These are phyloP conservation scores for Apocrypta bakeri DNA, from an alignment of 1,140 invertebrate species.

Conservation along the genomic window DNA sequence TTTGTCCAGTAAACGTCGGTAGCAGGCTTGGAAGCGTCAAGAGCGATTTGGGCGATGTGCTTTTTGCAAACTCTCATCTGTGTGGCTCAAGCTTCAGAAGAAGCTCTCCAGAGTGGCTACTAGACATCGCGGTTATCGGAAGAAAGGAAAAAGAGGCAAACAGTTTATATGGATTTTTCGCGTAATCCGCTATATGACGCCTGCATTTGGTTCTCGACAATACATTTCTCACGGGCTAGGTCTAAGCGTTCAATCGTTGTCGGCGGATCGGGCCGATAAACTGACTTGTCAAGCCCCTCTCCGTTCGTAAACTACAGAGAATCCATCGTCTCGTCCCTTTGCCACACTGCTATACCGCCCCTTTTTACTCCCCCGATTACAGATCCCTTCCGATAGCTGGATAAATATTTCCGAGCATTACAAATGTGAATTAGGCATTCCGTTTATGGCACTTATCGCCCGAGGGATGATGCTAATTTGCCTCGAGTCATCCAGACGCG, in stretches of 20 bases:
- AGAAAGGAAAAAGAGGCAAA: background rate
- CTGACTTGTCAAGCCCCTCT: constrained; percentile 57
- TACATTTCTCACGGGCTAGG: constrained; percentile 46
- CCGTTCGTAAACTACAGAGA: constrained; percentile 61
- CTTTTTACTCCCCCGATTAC: constrained; percentile 46
- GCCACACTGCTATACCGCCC: background rate
- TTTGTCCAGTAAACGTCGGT: background rate
- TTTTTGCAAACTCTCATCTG: constrained; percentile 17
- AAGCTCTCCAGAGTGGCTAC: background rate
- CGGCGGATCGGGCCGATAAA: constrained; percentile 63
- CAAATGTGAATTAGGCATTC: constrained; percentile 36
- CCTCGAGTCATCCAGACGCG: background rate
- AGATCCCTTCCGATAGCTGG: constrained; percentile 44
- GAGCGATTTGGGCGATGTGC: constrained; percentile 15
- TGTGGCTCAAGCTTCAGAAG: background rate
- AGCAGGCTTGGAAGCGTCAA: background rate
- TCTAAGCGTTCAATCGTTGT: constrained; percentile 64
- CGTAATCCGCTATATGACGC: background rate
- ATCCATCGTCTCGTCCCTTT: constrained; percentile 48
- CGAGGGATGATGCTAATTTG: constrained; percentile 32
- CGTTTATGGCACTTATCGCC: constrained; percentile 40
- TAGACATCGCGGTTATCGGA: background rate
- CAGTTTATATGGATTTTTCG: background rate
- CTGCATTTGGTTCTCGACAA: constrained; percentile 20
- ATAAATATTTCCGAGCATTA: constrained; percentile 38